Conservation (phyloP, 2,113 vertebrate genomes). For the Erythrolamprus reginae region DNA sequence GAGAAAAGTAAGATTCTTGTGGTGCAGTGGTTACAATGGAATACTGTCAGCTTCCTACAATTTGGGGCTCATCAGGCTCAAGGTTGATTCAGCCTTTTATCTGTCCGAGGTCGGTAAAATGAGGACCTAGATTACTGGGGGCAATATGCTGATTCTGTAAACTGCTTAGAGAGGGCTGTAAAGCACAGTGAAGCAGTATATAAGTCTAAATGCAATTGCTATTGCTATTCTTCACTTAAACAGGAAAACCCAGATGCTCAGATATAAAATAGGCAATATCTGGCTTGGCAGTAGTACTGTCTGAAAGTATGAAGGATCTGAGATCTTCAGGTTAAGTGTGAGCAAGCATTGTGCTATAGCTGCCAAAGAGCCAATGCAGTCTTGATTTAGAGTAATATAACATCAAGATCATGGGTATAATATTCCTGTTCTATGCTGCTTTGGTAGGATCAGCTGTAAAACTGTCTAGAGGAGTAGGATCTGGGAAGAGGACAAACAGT, state of each 20-base stretch:
- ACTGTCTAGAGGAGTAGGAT: neutral
- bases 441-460: neutral
- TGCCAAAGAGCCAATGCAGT: neutral
- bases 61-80: no score
- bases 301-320: neutral
- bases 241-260: neutral
- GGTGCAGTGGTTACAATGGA: no score
- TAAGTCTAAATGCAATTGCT: no score
- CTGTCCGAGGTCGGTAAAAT: no score
- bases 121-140: no score
- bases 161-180: no score
- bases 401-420: neutral
- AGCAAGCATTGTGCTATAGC: neutral
- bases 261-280: neutral
- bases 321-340: neutral
- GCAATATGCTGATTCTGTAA: no score
- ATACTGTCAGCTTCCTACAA: no score
- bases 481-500: neutral
- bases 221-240: neutral
- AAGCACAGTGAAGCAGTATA: no score
- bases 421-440: neutral
- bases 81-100: no score
- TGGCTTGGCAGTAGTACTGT: neutral
- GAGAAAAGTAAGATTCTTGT: neutral
- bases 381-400: neutral